A percentile compares a stretch with the other conserved stretches of the same genome.
These are phyloP conservation scores for Ariopsis seemanni DNA, from an alignment of 2,113 vertebrate genomes.

Conservation along the genomic window DNA sequence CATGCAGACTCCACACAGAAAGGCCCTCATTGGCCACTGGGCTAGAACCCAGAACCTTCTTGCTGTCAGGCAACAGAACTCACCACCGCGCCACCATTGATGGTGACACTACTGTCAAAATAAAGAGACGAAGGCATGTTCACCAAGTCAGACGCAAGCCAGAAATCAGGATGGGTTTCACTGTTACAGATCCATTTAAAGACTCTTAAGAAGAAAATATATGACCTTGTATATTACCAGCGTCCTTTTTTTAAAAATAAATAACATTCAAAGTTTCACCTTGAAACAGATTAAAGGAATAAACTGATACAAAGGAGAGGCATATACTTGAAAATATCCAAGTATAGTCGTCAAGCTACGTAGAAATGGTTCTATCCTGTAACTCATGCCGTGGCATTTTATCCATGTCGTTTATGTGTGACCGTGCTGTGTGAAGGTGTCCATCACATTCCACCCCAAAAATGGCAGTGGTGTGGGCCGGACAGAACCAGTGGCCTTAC, in stretches of 20 bases:
- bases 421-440: slow-evolving; percentile 9
- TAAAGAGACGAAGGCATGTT: not conserved
- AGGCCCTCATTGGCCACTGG: too few species aligned
- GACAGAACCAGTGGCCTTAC: not conserved
- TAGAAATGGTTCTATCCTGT: not conserved
- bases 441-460: slow-evolving; percentile 56
- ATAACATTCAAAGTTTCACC: not conserved
- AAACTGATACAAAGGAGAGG: not conserved
- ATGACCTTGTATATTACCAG: not conserved
- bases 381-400: not conserved
- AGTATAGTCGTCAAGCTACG: not conserved
- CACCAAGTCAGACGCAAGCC: not conserved
- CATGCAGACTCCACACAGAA: too few species aligned
- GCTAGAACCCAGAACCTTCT: too few species aligned
- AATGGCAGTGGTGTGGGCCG: slow-evolving; percentile 37
- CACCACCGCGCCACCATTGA: too few species aligned
- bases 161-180: not conserved
- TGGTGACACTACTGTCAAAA: not conserved
- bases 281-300: not conserved
- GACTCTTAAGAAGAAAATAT: not conserved
- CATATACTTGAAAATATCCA: not conserved
- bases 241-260: too few species aligned
- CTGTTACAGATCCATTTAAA: not conserved
- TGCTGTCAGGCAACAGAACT: too few species aligned
- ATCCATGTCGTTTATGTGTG: slow-evolving; percentile 6